These are phyloP conservation scores for Prinia subflava DNA, from an alignment of 2,113 vertebrate genomes.

Conservation along the genomic window DNA sequence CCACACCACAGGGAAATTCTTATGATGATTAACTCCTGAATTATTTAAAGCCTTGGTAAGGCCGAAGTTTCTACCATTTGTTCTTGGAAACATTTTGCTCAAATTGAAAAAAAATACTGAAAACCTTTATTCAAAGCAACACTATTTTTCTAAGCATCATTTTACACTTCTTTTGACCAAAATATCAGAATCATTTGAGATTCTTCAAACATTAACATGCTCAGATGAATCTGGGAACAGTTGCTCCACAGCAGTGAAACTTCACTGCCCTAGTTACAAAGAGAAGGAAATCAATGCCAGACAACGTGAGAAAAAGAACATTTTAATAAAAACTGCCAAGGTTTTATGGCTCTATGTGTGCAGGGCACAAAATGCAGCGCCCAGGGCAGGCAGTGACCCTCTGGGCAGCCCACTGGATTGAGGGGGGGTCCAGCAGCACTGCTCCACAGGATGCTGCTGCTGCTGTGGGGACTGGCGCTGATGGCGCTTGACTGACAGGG, in stretches of 20 bases:
- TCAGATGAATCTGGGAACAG: not conserved
- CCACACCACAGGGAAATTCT: slow-evolving; percentile 5
- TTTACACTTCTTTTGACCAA: not conserved
- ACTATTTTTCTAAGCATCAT: not conserved
- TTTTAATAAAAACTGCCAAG: not conserved
- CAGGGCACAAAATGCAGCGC: not conserved
- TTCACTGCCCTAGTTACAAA: not conserved
- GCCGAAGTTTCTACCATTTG: not conserved
- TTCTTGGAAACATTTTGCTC: not conserved
- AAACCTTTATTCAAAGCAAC: not conserved
- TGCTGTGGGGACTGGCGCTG: rapidly evolving
- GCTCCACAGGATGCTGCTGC: not conserved
- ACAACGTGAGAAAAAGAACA: not conserved
- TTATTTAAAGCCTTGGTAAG: not conserved
- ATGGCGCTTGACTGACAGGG: not conserved
- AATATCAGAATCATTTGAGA: not conserved
- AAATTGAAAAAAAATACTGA: not conserved
- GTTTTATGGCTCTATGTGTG: not conserved
- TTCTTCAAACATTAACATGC: not conserved
- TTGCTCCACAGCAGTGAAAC: not conserved
- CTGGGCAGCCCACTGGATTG: not conserved
- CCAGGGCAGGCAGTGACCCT: rapidly evolving
- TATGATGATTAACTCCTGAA: not conserved
- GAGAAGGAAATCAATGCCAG: not conserved
- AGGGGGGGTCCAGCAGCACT: rapidly evolving